Percentiles rank a stretch among this genome's conserved stretches.
Conservation (phyloP, 2,113 vertebrate species). For the Athene noctua region DNA sequence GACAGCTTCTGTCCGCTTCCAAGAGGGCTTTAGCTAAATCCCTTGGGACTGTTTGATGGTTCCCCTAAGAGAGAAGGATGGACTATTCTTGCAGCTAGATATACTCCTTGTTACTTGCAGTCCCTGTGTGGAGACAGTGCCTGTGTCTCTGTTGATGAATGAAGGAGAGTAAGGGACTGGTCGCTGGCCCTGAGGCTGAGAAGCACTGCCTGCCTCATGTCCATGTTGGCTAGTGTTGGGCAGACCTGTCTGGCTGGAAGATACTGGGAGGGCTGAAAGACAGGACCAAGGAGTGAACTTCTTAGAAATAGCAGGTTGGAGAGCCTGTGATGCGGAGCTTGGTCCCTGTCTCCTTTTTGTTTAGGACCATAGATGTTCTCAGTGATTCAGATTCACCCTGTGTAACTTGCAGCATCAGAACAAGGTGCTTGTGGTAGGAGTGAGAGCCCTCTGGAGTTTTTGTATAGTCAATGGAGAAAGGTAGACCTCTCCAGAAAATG, state of each 20-base stretch:
- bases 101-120: neutral
- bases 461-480: neutral
- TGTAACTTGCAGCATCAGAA: neutral
- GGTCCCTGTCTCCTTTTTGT: neutral
- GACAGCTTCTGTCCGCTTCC: neutral
- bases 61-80: neutral
- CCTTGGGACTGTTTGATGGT: neutral
- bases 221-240: neutral
- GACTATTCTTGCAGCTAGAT: neutral
- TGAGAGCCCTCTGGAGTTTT: neutral
- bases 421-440: neutral
- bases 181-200: neutral
- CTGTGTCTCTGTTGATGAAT: neutral
- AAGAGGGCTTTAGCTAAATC: neutral
- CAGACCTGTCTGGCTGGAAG: neutral
- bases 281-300: neutral
- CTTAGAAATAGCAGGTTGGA: neutral
- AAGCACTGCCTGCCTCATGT: neutral
- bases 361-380: neutral
- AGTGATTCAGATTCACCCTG: neutral
- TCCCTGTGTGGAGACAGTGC: neutral
- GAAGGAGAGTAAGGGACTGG: neutral
- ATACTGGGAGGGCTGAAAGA: neutral
- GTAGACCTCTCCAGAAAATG: neutral
- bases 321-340: accelerated